Base-by-base conservation (phyloP, 2,797 vertebrate genomes). In the Alosa sapidissima region DNA sequence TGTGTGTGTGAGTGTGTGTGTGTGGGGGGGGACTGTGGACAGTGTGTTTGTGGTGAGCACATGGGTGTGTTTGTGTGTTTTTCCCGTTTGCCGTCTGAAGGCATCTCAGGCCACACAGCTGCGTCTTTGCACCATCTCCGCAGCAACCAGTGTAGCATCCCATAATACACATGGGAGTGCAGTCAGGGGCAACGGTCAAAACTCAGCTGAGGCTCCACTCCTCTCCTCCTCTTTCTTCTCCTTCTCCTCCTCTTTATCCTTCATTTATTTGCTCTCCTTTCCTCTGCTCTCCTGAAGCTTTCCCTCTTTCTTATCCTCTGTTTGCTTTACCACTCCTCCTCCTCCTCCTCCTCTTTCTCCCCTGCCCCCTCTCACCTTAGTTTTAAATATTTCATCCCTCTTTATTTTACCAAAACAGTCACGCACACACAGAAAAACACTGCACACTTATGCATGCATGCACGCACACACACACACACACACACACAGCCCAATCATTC, bases 401-500 rank as follows among this genome's bases (percentile, higher is more conserved):
- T 75, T 75, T 75, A 75, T 75, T 75, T 75, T 75, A 45, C 68
- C 33, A 75, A 75, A 13, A 75, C 68, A 75, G 68, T 75, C 68
- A 75, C 36, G 68, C 13, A 45, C 68, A 75, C 68, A 58, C 5
- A 68, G 68, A 75, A 45, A 36, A 33, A 58, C 55, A 58, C 55
- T 21, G 55, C 19, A 19, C 55, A n/a, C 55, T 58, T 58, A 21
- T 58, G 55, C 55, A 58, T 58, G 55, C 55, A 58, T 58, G 55
- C 55, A 28, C 21, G 55, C 55, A 28, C 21, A 28, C 24, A 33
- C 62, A 75, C 14, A 75, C 62, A 68, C n/a, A 68, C 28, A 33
- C 28, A 33, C 28, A 68, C 62, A 65, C 62, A 49, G 7, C 49
- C 49, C 55, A 58, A 21, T 21, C 55, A 58, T n/a, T 21, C 55